Base-by-base conservation (phyloP, 1,140 invertebrate genomes). In the Galendromus occidentalis region DNA sequence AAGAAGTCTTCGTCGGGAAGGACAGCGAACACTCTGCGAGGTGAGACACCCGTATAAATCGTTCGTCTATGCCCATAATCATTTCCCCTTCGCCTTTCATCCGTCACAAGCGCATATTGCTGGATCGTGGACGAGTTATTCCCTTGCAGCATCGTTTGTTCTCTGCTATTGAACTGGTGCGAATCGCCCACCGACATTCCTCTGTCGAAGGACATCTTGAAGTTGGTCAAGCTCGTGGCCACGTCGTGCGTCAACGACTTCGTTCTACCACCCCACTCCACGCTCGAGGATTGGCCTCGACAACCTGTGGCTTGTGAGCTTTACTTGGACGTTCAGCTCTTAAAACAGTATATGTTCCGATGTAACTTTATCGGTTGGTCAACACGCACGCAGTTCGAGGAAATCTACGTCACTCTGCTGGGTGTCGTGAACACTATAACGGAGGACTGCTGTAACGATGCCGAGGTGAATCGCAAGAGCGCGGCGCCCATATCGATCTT, bases 321-420 rank as follows among this genome's bases (percentile, higher is more conserved):
- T 14, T 59, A 59, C 22, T 33, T 59, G 14, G 51, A 59, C 14
- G 14, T 59, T 1, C 51, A 59, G 25, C 14, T 59, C 5, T 9
- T 59, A 9, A 17, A 59, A 25, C 25, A 59, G 22, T 59, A 29
- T 9, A 59, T 59, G 51, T 59, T 59, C 9, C 14, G 51, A 14
- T 59, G 51, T 9, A 59, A 59, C 9, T 59, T 59, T 9, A 33
- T 59, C 20, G 51, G 51, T 33, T 59, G 51, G 51, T 59, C 51
- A 20, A 59, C 25, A 29, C 51, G 51, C 17, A 59, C 51, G 25
- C 51, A 59, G 51, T 59, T 59, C 22, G 51, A 59, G 22, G 51
- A 59, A 25, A 59, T 25, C 51, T 59, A 59, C 51, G 51, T 59
- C 25, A 59, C 51, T 59, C 22, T 59, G 51, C 22, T 59, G 51